These are phyloP conservation scores for Bergia puertoricense DNA, from an alignment of 92 coral and sea anemone species.

Conservation along the genomic window DNA sequence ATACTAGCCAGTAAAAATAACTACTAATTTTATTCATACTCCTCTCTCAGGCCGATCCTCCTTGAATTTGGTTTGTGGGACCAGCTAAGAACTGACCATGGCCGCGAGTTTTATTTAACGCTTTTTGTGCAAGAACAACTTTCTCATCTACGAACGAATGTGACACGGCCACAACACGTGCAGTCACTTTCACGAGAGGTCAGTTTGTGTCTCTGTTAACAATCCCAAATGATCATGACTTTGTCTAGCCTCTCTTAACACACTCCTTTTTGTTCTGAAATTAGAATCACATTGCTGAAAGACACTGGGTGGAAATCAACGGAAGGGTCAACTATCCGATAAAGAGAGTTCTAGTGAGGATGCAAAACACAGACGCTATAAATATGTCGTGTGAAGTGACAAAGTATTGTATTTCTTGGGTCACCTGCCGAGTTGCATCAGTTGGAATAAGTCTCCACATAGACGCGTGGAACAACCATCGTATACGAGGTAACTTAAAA, in stretches of 20 bases:
- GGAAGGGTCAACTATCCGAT: conserved; percentile 12
- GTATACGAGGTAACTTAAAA: background rate
- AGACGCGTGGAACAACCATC: conserved; percentile 5
- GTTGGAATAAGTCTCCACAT: background rate
- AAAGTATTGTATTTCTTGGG: background rate
- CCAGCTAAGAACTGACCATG: conserved; percentile 34
- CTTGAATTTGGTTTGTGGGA: conserved; percentile 43
- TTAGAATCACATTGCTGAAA: conserved; percentile 7
- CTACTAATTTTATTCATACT: background rate
- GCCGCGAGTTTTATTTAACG: conserved; percentile 23
- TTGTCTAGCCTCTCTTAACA: too few species aligned
- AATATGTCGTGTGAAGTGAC: background rate
- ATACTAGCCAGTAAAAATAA: too few species aligned
- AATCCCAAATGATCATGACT: background rate
- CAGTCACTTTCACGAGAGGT: background rate
- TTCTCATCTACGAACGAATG: background rate
- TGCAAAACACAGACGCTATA: background rate
- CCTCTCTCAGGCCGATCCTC: background rate
- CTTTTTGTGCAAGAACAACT: conserved; percentile 31
- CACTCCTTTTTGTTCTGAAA: background rate
- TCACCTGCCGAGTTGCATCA: background rate
- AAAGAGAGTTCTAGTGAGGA: background rate
- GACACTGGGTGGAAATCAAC: conserved; percentile 20
- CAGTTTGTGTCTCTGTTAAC: background rate
- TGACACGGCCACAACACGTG: background rate